Evolutionary conservation across 2,113 vertebrate genomes (phyloP).

Genomic region (Indicator maculatus): DNA sequence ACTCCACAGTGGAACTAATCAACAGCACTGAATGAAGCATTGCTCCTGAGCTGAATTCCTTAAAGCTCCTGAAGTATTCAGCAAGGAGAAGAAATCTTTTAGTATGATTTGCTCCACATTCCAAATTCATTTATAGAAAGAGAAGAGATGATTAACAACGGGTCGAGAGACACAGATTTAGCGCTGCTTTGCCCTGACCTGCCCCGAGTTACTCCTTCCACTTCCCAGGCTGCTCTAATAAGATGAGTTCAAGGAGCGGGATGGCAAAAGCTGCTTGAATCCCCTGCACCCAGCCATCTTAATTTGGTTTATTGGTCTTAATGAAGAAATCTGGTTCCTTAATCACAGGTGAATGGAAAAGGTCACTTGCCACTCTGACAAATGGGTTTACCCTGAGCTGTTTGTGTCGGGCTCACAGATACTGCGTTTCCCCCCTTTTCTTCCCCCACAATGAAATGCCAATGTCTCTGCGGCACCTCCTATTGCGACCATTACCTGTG

Average conservation of each 20-base stretch:
- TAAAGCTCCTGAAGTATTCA: constrained; percentile 74
- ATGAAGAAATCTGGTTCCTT: constrained; percentile 56
- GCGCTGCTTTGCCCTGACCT: constrained; percentile 63
- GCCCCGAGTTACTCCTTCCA: constrained; percentile 46
- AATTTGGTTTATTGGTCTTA: constrained; percentile 61
- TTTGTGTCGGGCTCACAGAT: constrained; percentile 15
- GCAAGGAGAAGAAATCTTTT: constrained; percentile 67
- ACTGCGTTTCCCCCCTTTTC: neutral
- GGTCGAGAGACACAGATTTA: constrained; percentile 64
- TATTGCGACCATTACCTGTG: constrained; percentile 43
- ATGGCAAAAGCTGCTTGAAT: constrained; percentile 53
- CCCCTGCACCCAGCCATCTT: constrained; percentile 28
- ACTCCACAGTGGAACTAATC: constrained; percentile 79
- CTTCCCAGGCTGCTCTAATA: constrained; percentile 59
- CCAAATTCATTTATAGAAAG: constrained; percentile 73
- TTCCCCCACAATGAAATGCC: neutral
- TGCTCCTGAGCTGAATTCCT: constrained; percentile 73
- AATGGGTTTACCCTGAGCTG: constrained; percentile 40
- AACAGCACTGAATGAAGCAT: constrained; percentile 71
- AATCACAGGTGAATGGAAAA: constrained; percentile 47
- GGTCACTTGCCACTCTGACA: constrained; percentile 43
- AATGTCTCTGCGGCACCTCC: neutral
- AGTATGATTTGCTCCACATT: constrained; percentile 74
- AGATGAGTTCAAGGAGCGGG: constrained; percentile 64
- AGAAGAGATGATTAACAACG: constrained; percentile 73